Conservation (phyloP, 2,797 vertebrate species). For the Rhyacichthys aspro region DNA sequence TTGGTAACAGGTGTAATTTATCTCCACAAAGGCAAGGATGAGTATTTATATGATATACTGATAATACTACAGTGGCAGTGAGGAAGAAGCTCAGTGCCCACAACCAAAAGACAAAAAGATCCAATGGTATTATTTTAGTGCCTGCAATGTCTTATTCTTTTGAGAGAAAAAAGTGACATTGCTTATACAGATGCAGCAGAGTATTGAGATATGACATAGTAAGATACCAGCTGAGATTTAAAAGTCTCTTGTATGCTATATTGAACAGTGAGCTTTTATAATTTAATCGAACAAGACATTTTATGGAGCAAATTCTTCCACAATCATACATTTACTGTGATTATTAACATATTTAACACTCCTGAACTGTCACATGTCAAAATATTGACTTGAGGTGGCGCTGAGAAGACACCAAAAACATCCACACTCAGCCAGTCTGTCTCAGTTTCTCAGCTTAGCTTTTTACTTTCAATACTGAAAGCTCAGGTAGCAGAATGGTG, state of each 20-base stretch:
- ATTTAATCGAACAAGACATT: no score
- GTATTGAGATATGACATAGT: no score
- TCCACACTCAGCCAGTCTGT: slow-evolving; percentile 53
- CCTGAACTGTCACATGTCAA: slow-evolving; percentile 1
- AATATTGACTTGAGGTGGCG: slow-evolving; percentile 32
- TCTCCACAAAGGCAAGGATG: no score
- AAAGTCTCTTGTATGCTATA: no score
- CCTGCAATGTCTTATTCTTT: no score
- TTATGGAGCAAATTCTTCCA: background rate
- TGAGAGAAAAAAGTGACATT: no score
- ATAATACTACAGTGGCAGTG: no score
- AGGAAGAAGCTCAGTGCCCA: background rate
- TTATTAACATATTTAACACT: background rate
- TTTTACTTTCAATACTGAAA: slow-evolving; percentile 46
- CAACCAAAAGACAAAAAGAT: no score
- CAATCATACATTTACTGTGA: background rate
- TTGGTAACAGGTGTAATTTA: background rate
- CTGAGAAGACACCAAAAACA: slow-evolving; percentile 53
- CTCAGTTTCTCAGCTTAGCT: slow-evolving; percentile 45
- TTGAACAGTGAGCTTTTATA: no score
- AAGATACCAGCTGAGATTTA: no score
- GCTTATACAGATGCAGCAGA: no score
- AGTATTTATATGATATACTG: background rate
- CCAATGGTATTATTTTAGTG: no score
- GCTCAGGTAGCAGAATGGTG: slow-evolving; percentile 33